Evolutionary conservation across 2,113 vertebrate genomes (phyloP), one percentile per base, ranked within the genome.

Genomic region (Eleginops maclovinus): DNA sequence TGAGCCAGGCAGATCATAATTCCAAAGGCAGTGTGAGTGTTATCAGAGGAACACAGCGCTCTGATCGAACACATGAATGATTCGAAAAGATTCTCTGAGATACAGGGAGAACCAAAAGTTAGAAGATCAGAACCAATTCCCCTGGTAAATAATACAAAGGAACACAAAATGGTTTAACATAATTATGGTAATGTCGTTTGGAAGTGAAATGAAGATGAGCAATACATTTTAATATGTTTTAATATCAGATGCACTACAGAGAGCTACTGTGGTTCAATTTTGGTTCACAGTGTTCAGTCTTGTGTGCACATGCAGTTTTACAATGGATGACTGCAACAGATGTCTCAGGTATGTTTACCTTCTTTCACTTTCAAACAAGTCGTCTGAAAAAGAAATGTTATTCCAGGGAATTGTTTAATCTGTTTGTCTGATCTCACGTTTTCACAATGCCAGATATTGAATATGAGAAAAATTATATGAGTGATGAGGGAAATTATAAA

Each of bases 1-100:
- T 66, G 49, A 75, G 68, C 14, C 12, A 50, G 15, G 19, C 43
- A 69, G 72, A 71, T 41, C 36, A 3, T 84, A 10, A 0, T 71
- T 58, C 66, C 26, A 67, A 36, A 62, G 49, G 60, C 55, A 24
- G 49, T 0, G 24, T 22, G 22, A 43, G 40, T 10, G n/a, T 50
- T 47, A 65, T 72, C 14, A 66, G 44, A 69, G 22, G 56, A 17
- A 16, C 43, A 28, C 16, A 44, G 22, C 10, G 0, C 24, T 65
- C 55, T 60, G 26, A 46, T 16, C 24, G n/a, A 46, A 47, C 21
- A 65, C 28, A 64, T 44, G 14, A 60, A 69, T 44, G 7, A 65
- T 47, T 67, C 67, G 22, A 7, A 61, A 69, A 53, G 47, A 55
- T 73, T 41, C 40, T 66, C 28, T 16, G 13, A 81, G 43, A 62